A percentile compares a stretch with the other conserved stretches of the same genome.
Conservation (phyloP, 1,140 invertebrate species). For the Drosophila elegans region DNA sequence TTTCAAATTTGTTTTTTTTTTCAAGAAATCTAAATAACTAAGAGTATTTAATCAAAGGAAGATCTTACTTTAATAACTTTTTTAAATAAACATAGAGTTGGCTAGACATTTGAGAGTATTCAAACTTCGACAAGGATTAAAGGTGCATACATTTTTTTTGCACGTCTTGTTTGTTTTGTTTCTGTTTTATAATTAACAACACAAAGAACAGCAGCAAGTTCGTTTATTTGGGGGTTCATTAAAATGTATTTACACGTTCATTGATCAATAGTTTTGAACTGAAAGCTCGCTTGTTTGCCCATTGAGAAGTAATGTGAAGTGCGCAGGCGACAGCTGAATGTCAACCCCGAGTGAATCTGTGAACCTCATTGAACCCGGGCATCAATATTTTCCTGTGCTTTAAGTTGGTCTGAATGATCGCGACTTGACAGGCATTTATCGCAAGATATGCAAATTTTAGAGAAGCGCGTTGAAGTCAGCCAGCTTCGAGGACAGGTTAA, state of each 20-base stretch:
- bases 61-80: too few species aligned
- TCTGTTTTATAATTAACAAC: slow-evolving; percentile 47
- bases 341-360: slow-evolving; percentile 33
- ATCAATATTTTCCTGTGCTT: slow-evolving; percentile 15
- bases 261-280: slow-evolving; percentile 58
- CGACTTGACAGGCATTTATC: slow-evolving; percentile 2
- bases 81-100: too few species aligned
- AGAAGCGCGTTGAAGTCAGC: slow-evolving; percentile 25
- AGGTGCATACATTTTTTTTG: slow-evolving; percentile 9
- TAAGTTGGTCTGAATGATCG: slow-evolving; percentile 17
- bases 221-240: slow-evolving; percentile 46
- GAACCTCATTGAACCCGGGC: slow-evolving; percentile 55
- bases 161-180: slow-evolving; percentile 39
- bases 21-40: too few species aligned
- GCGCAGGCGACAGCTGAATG: slow-evolving; percentile 66
- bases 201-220: slow-evolving; percentile 28
- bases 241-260: slow-evolving; percentile 80
- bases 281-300: slow-evolving; percentile 49
- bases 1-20: too few species aligned
- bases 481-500: slow-evolving; percentile 27
- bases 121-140: neutral
- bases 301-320: slow-evolving; percentile 37
- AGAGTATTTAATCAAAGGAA: too few species aligned
- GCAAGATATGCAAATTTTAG: slow-evolving; percentile 41
- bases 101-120: slow-evolving; percentile 19